Evolutionary conservation across 1,140 invertebrate genomes (phyloP), one percentile per base, ranked within the genome.

Genomic region (Chelonus insularis): DNA sequence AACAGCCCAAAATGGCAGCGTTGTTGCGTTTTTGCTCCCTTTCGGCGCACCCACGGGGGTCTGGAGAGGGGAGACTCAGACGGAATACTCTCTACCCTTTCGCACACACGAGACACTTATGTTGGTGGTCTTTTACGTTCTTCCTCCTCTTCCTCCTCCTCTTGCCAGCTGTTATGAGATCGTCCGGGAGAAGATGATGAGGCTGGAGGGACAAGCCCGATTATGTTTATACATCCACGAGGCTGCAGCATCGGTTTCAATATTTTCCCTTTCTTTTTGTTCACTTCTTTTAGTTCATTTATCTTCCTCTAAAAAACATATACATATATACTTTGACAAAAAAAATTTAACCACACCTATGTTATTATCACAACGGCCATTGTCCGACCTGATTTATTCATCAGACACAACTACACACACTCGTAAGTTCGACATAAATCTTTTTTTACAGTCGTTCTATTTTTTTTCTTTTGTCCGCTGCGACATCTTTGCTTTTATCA

Each of bases 1-100:
- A 5, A 62, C 18, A 48, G 29, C 60, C 60, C 54, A 62, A 62
- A 62, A 62, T 62, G 60, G 60, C 60, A 57, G 59, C 51, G 54
- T 62, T 48, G 52, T 62, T 62, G 60, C 52, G 23, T 51, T 60
- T 60, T 60, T 60, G 41, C 21, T 51, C 48, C 18, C 29, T 34
- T 51, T 16, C 18, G 48, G 25, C 25, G 48, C 48, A 23, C 48
- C 48, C 48, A 51, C 48, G 29, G 29, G 18, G 6, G 14, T 51
- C 23, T 7, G 6, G 47, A 29, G 20, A 23, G 18, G 9, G 14
- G 12, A 34, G 7, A 29, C 25, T 29, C 25, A 7, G 25, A 29
- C 25, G 7, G 25, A 29, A 29, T 29, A 29, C 7, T 45, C 18
- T 8, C 5, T 20, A 14, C 18, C 18, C 14, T 18, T 45, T 45